Conservation (phyloP, 1,140 invertebrate genomes). For the Brachionus rubens region DNA sequence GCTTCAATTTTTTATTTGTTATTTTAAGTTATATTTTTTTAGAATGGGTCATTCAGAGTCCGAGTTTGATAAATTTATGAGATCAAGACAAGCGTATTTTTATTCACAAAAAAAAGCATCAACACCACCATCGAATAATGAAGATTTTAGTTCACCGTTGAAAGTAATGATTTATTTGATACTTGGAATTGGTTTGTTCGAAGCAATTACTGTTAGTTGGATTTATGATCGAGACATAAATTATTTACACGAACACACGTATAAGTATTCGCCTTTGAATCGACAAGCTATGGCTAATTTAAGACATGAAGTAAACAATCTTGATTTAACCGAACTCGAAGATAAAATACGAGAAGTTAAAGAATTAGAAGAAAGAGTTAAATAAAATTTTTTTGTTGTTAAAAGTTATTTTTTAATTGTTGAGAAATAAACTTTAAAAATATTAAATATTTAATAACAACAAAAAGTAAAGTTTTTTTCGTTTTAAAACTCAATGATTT, state of each 20-base stretch:
- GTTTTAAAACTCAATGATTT: too few relatives aligned
- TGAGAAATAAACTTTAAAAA: neutral
- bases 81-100: neutral
- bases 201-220: slow-evolving; percentile 29
- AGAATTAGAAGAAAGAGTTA: neutral
- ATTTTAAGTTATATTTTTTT: neutral
- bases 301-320: neutral
- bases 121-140: neutral
- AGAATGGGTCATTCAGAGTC: slow-evolving; percentile 10
- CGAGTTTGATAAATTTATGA: slow-evolving; percentile 12
- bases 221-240: slow-evolving; percentile 39
- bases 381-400: neutral
- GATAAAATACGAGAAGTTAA: neutral
- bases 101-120: neutral
- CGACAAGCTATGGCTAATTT: neutral
- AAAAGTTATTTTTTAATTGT: neutral
- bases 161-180: slow-evolving; percentile 33
- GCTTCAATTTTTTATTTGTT: neutral
- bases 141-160: slow-evolving; percentile 29
- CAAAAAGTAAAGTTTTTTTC: too few relatives aligned
- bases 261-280: slow-evolving; percentile 4
- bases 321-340: neutral
- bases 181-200: neutral
- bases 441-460: too few relatives aligned
- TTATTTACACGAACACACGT: neutral